Evolutionary conservation across 2,888 invertebrate genomes (phyloP).

Genomic region (Trisateles emortualis): DNA sequence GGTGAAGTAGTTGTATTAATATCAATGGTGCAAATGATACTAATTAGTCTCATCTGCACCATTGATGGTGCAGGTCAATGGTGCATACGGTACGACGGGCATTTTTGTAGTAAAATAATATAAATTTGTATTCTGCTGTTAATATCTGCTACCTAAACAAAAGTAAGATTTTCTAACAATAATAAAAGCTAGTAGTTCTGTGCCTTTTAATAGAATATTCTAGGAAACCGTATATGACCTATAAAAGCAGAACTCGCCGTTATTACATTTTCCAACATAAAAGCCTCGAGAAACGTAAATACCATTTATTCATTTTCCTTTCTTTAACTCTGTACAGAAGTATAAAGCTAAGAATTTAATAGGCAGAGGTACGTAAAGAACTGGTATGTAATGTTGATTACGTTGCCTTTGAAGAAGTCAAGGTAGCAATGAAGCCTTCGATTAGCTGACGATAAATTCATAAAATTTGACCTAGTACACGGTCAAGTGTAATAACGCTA

Average conservation of each 20-base stretch:
- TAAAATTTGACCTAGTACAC: background rate
- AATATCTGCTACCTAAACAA: too few relatives aligned
- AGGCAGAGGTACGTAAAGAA: background rate
- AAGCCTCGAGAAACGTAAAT: background rate
- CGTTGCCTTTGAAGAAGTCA: conserved; percentile 27
- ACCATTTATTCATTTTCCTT: background rate
- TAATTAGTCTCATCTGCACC: too few relatives aligned
- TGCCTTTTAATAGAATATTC: too few relatives aligned
- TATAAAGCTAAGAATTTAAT: background rate
- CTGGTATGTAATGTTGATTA: conserved; percentile 5
- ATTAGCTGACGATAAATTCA: background rate
- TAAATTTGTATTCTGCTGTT: too few relatives aligned
- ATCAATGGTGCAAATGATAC: too few relatives aligned
- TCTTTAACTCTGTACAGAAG: background rate
- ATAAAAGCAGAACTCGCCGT: background rate
- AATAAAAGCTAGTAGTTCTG: too few relatives aligned
- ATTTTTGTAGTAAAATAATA: too few relatives aligned
- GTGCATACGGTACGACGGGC: too few relatives aligned
- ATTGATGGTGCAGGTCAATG: too few relatives aligned
- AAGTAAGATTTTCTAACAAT: too few relatives aligned
- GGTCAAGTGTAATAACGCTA: conserved; percentile 3
- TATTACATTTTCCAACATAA: background rate
- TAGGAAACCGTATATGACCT: too few relatives aligned
- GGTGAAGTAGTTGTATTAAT: too few relatives aligned
- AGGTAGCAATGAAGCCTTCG: conserved; percentile 29